A percentile compares a stretch with the other conserved stretches of the same genome.
Conservation (phyloP, 92 coral and sea anemone species). For the Porites cylindrica region DNA sequence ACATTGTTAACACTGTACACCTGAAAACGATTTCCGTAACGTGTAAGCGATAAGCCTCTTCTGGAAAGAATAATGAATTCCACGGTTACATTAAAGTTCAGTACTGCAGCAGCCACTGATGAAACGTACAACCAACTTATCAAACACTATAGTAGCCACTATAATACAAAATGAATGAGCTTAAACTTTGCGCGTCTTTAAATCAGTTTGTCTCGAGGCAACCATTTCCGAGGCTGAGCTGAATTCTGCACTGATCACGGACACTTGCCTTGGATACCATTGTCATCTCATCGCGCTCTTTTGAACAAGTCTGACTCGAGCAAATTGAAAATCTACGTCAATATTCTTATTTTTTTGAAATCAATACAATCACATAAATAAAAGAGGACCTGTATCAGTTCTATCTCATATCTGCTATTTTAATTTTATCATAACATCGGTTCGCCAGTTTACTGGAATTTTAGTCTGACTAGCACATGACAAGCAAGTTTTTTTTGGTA, state of each 20-base stretch:
- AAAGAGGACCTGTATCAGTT: slow-evolving; percentile 71
- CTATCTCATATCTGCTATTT: slow-evolving; percentile 74
- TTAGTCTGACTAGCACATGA: slow-evolving; percentile 23
- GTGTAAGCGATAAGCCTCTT: not conserved
- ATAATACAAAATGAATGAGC: slow-evolving; percentile 13
- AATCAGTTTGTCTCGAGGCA: slow-evolving; percentile 17
- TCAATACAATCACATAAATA: slow-evolving; percentile 70
- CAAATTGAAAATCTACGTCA: slow-evolving; percentile 69
- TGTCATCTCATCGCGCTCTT: slow-evolving; percentile 15
- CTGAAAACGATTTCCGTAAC: not conserved
- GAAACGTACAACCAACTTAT: not conserved
- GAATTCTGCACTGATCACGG: slow-evolving; percentile 27
- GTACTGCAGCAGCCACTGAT: not conserved
- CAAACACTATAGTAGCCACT: not conserved
- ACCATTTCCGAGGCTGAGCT: not conserved
- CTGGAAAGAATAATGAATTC: slow-evolving; percentile 33
- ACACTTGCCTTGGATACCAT: slow-evolving; percentile 44
- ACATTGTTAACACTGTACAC: not conserved
- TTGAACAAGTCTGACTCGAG: slow-evolving; percentile 18
- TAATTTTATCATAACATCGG: slow-evolving; percentile 70
- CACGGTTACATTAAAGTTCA: slow-evolving; percentile 40
- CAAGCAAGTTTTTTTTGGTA: not conserved
- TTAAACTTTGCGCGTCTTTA: slow-evolving; percentile 3
- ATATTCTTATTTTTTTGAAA: slow-evolving; percentile 69
- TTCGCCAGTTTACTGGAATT: slow-evolving; percentile 26